phyloP scores from a whole-genome alignment of 2,113 vertebrate species.

The Dryoscopus gambensis region DNA sequence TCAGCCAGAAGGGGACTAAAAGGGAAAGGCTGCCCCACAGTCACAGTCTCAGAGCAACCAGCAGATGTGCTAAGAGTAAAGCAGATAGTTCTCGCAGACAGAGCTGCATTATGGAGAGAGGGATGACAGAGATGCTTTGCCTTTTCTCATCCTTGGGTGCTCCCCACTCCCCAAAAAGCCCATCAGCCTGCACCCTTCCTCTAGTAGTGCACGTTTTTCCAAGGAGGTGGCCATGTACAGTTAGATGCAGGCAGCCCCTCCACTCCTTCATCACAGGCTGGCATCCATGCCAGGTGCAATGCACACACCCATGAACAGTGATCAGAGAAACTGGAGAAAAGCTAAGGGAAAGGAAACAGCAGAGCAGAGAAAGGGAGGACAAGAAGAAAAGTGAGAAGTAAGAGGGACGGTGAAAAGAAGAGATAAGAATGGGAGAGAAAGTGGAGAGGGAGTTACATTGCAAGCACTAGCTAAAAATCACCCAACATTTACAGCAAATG shows the following conservation, averaged over 20 bases:
- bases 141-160: not conserved
- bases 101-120: not conserved
- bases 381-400: not conserved
- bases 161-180: not conserved
- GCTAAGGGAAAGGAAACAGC: not conserved
- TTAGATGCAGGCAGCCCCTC: not conserved
- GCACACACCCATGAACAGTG: not conserved
- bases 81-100: not conserved
- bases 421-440: not conserved
- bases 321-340: not conserved
- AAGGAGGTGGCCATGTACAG: not conserved
- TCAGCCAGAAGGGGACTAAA: not conserved
- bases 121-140: not conserved
- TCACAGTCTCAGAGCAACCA: not conserved
- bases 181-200: not conserved
- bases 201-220: not conserved
- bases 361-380: not conserved
- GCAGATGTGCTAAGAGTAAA: not conserved
- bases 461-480: not conserved
- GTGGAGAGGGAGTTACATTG: not conserved
- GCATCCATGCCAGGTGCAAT: not conserved
- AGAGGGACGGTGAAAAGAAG: not conserved
- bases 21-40: not conserved
- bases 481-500: constrained; percentile 19
- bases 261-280: not conserved